A percentile compares a stretch with the other conserved stretches of the same genome.
Conservation (phyloP, 2,888 invertebrate species). For the Hemithea aestivaria region DNA sequence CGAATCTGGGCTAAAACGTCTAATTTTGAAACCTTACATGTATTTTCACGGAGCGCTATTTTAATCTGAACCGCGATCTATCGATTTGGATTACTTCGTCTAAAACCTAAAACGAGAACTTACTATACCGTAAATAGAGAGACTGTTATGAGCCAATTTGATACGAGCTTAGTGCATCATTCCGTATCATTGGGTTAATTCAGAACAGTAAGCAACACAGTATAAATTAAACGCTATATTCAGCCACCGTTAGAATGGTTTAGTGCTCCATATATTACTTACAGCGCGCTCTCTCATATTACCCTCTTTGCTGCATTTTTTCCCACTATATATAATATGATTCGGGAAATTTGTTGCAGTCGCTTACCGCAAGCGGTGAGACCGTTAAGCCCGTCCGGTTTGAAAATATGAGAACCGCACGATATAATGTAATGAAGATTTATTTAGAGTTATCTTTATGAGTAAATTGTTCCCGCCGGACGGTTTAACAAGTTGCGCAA, state of each 20-base stretch:
- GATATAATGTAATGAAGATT: constrained; percentile 67
- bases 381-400: constrained; percentile 59
- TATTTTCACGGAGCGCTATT: no score
- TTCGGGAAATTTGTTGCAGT: constrained; percentile 60
- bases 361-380: constrained; percentile 61
- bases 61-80: no score
- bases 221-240: constrained; percentile 44
- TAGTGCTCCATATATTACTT: constrained; percentile 40
- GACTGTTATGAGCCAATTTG: no score
- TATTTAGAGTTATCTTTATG: constrained; percentile 53
- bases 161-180: no score
- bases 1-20: no score
- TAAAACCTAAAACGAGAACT: no score
- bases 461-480: constrained; percentile 42
- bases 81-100: no score
- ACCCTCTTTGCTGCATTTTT: constrained; percentile 39
- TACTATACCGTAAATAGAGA: no score
- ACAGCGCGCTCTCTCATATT: constrained; percentile 36
- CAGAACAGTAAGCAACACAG: constrained; percentile 23
- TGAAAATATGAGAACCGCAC: constrained; percentile 60
- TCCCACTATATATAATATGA: constrained; percentile 42
- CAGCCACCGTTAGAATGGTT: constrained; percentile 30
- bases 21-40: no score
- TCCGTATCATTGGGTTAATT: constrained; percentile 1
- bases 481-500: constrained; percentile 16